These are phyloP conservation scores for Leptinotarsa texana DNA, from an alignment of 1,140 invertebrate genomes.

Conservation along the genomic window DNA sequence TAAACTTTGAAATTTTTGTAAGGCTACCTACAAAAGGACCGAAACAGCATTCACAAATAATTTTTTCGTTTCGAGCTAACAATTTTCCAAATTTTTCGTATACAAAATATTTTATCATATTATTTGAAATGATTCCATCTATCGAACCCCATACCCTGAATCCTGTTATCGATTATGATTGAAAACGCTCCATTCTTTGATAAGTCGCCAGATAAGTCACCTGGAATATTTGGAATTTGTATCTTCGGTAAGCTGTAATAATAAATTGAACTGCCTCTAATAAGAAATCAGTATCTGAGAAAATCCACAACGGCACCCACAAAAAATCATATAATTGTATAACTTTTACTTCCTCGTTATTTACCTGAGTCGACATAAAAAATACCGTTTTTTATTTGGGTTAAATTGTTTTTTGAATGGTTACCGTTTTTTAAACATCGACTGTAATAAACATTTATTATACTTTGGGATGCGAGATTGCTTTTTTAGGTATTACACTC, in stretches of 20 bases:
- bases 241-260: neutral
- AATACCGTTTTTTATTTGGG: conserved; percentile 17
- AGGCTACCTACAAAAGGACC: too few species aligned
- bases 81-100: too few species aligned
- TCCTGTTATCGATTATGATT: too few species aligned
- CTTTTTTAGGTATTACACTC: neutral
- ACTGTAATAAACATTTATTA: conserved; percentile 1
- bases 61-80: too few species aligned
- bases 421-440: neutral
- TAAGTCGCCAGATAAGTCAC: too few species aligned
- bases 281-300: neutral
- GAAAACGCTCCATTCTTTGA: too few species aligned
- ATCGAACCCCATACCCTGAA: too few species aligned
- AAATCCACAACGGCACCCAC: neutral
- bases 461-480: neutral
- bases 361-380: neutral
- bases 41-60: too few species aligned
- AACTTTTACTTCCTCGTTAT: neutral
- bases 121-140: too few species aligned
- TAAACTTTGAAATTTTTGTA: too few species aligned
- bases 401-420: neutral
- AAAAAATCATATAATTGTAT: neutral
- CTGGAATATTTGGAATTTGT: too few species aligned
- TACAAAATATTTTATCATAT: too few species aligned
- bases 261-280: neutral